These are phyloP conservation scores for Hipparchia sbordonii DNA, from an alignment of 2,888 invertebrate genomes.

Conservation along the genomic window DNA sequence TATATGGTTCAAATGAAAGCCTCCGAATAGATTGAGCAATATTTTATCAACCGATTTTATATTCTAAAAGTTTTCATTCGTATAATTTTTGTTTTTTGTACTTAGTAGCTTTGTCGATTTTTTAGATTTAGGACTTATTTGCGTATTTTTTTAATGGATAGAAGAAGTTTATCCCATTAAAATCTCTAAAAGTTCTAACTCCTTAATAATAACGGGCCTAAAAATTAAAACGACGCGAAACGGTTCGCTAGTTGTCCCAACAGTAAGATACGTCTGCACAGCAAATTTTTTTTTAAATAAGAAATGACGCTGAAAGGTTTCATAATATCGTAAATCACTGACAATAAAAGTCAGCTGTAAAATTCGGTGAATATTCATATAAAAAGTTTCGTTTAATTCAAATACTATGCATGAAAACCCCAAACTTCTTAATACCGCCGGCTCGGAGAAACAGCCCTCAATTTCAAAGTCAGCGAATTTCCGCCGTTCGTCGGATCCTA, in stretches of 20 bases:
- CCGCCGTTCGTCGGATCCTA: slow-evolving; percentile 33
- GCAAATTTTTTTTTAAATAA: too few species aligned
- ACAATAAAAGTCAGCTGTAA: not conserved
- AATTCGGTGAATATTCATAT: slow-evolving; percentile 3
- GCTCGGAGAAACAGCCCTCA: slow-evolving; percentile 19
- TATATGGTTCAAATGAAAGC: not conserved
- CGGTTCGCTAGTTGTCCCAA: too few species aligned
- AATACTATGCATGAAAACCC: not conserved
- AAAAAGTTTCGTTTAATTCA: not conserved
- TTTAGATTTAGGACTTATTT: too few species aligned
- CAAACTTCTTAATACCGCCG: slow-evolving; percentile 9
- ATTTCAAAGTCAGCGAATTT: slow-evolving; percentile 33
- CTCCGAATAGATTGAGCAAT: not conserved
- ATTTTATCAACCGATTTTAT: not conserved
- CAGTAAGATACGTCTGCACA: too few species aligned
- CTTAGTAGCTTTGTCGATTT: too few species aligned
- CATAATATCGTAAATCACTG: not conserved
- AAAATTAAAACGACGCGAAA: too few species aligned
- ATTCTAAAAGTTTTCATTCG: too few species aligned
- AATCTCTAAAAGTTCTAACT: too few species aligned
- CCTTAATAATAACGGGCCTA: too few species aligned
- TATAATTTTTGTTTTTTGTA: too few species aligned
- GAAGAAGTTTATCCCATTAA: too few species aligned
- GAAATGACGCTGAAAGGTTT: not conserved
- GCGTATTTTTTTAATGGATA: too few species aligned